Evolutionary conservation across 2,888 invertebrate genomes (phyloP).

Genomic region (Drosophila tripunctata): DNA sequence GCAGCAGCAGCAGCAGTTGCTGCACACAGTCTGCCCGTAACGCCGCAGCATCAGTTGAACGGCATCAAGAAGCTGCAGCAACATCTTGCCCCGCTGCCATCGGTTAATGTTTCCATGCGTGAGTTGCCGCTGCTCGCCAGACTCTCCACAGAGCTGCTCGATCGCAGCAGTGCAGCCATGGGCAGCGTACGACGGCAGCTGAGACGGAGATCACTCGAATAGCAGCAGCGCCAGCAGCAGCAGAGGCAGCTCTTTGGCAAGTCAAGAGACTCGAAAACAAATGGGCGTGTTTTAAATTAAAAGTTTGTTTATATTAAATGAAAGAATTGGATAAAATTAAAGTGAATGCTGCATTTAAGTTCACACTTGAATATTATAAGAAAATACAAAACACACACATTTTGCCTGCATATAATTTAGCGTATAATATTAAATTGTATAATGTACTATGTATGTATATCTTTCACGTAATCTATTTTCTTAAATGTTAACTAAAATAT

Average conservation of each 20-base stretch:
- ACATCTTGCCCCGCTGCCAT: slow-evolving; percentile 83
- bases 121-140: slow-evolving; percentile 83
- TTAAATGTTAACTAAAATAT: slow-evolving; percentile 63
- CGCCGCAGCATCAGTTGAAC: slow-evolving; percentile 79
- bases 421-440: no score
- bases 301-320: slow-evolving; percentile 78
- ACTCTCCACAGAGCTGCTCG: slow-evolving; percentile 81
- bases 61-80: slow-evolving; percentile 82
- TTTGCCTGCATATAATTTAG: slow-evolving; percentile 23
- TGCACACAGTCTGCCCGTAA: slow-evolving; percentile 80
- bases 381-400: slow-evolving; percentile 55
- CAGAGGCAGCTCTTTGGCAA: slow-evolving; percentile 4
- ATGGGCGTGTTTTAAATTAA: slow-evolving; percentile 52
- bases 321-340: slow-evolving; percentile 58
- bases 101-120: slow-evolving; percentile 84
- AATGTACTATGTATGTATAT: no score
- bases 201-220: slow-evolving; percentile 77
- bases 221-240: slow-evolving; percentile 32
- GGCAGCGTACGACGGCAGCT: slow-evolving; percentile 64
- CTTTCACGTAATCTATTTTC: slow-evolving; percentile 49
- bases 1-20: no score
- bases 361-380: slow-evolving; percentile 57
- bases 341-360: slow-evolving; percentile 70
- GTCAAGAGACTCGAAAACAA: slow-evolving; percentile 7
- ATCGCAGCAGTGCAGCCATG: slow-evolving; percentile 74